Evolutionary conservation across 1,140 invertebrate species (phyloP), one percentile per base, ranked within the genome.

Genomic region (Pseudomyrmex pallidus): DNA sequence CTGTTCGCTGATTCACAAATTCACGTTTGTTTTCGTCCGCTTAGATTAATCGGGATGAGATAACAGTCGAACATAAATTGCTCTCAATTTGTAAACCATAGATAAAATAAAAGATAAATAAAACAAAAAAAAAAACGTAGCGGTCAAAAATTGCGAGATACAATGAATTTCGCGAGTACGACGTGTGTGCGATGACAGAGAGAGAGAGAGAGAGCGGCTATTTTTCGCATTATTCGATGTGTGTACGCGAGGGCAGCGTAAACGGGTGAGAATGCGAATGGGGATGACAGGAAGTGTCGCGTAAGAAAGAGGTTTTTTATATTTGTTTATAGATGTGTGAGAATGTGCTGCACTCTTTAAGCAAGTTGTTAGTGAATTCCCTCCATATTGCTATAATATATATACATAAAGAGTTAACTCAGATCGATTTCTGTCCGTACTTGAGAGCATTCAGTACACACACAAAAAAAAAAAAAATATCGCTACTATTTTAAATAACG

Each of bases 291-390:
- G 73, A 82, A 67, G 87, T 66, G 67, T 85, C 85, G 88, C 64
- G 86, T 85, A 86, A 83, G 82, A 83, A 89, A 87, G 72, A 90
- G 62, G 25, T 25, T 93, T 94, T 94, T 93, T 93, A 93, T 91
- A 94, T 94, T 93, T 92, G 90, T 93, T 93, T 92, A 93, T 93
- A 93, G 90, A 86, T 89, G 88, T 91, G 91, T 87, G 90, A 90
- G 91, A 90, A 90, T 91, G 66, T 80, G 91, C 83, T 89, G 87
- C 87, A 91, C 89, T 90, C 87, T 90, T 91, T 87, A 90, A 91
- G 89, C 90, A 92, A 90, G 89, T 93, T 93, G 91, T 94, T 94
- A 93, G 93, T 91, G 86, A 91, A 94, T 93, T 94, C 93, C 93
- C 93, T 94, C 93, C 93, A 94, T 92, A 91, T 91, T 93, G 87